Base-by-base conservation (phyloP, 2,888 invertebrate species). In the Ornithoptera priamus region DNA sequence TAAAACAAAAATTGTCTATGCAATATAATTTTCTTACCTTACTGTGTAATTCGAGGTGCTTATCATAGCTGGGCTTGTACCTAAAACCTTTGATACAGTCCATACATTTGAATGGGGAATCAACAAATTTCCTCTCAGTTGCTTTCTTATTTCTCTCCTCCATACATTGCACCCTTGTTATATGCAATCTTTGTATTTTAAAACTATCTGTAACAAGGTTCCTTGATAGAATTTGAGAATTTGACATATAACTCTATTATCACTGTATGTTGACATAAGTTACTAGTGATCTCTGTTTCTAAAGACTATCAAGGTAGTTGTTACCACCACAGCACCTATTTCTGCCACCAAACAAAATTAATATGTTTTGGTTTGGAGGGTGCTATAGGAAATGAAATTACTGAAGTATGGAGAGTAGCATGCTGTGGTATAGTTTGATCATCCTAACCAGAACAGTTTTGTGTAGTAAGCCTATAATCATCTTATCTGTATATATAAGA, bases 61-160 rank as follows among this genome's bases (percentile, higher is more conserved):
- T 86, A 0, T 86, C 83, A 36, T 80, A 89, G 22, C 81, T 79
- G 2, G 77, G 81, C 65, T 85, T 85, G 36, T 81, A 83, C n/a
- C 72, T 79, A 66, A 89, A 90, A 0, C 85, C 87, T 72, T 86
- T 86, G 1, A 89, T 65, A 56, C 90, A 90, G 56, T 82, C 73
- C 1, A 68, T 75, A 67, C 90, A 90, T 73, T 85, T 87, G 70
- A 79, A 87, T 0, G 74, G 62, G 4, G 79, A 76, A 8, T 77
- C 74, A 0, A 79, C 7, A 65, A 85, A 90, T 36, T 78, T 80
- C 2, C 76, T 74, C 7, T 85, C 83, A 6, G 73, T 72, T 1
- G 76, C 71, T 74, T 80, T 77, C 8, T 73, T 73, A 0, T 61
- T 61, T 0, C 85, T 75, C 63, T 90, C 90, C 18, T 83, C 80